These are phyloP conservation scores for Pyrgilauda ruficollis DNA, from an alignment of 2,113 vertebrate genomes.

Conservation along the genomic window DNA sequence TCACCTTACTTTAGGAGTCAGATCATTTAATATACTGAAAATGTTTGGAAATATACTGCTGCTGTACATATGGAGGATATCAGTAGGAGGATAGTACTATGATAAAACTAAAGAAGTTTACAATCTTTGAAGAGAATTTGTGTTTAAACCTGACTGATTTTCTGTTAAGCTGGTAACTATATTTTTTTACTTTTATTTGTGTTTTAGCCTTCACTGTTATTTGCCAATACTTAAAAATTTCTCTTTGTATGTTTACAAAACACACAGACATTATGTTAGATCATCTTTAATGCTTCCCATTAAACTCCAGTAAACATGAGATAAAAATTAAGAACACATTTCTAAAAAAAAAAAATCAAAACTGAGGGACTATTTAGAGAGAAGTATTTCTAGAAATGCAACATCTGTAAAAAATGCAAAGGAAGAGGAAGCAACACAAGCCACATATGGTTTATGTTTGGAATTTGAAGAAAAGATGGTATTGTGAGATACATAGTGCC, in stretches of 20 bases:
- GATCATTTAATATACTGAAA: background rate
- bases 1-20: background rate
- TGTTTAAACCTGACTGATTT: background rate
- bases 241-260: background rate
- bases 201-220: background rate
- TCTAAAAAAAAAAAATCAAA: background rate
- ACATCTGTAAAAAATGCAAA: conserved; percentile 8
- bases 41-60: background rate
- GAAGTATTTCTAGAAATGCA: conserved; percentile 2
- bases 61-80: background rate
- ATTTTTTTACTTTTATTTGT: conserved; percentile 16
- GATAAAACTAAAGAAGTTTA: background rate
- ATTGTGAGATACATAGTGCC: background rate
- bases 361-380: background rate
- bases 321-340: conserved; percentile 32
- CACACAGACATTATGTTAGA: background rate
- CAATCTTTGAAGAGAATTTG: background rate
- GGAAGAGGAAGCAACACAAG: background rate
- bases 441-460: background rate
- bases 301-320: background rate
- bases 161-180: background rate
- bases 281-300: background rate
- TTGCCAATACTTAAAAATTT: background rate
- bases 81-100: background rate
- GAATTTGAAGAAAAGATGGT: background rate